phyloP scores from a whole-genome alignment of 2,113 vertebrate species.

The Oplegnathus fasciatus region DNA sequence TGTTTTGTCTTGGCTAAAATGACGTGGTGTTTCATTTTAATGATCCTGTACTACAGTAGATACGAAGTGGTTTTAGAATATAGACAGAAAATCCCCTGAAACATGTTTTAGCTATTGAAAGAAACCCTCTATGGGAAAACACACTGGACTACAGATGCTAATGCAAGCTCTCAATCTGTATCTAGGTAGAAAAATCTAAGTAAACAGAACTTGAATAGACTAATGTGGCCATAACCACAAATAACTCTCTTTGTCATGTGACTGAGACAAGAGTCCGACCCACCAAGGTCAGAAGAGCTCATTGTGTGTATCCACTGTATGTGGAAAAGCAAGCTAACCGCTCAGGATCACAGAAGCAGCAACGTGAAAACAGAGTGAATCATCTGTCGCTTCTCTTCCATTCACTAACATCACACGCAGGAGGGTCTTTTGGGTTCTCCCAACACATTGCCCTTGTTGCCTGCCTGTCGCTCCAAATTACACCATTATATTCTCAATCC shows the following conservation, averaged over 20 bases:
- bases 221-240: conserved; percentile 8
- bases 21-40: neutral
- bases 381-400: conserved; percentile 51
- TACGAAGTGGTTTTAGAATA: neutral
- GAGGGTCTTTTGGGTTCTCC: conserved; percentile 53
- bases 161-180: neutral
- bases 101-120: neutral
- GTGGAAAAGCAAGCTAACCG: conserved; percentile 29
- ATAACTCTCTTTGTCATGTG: conserved; percentile 22
- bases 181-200: neutral
- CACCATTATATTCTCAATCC: conserved; percentile 54
- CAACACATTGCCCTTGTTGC: conserved; percentile 61
- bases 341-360: conserved; percentile 37
- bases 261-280: conserved; percentile 17
- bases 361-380: conserved; percentile 50
- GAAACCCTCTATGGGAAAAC: neutral
- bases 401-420: conserved; percentile 47
- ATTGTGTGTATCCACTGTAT: conserved; percentile 29
- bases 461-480: conserved; percentile 73
- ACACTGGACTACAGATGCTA: neutral
- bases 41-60: neutral
- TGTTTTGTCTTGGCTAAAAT: neutral
- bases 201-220: neutral
- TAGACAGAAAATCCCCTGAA: neutral
- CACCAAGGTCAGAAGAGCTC: conserved; percentile 39